Evolutionary conservation across 1,140 invertebrate species (phyloP).

Genomic region (Bombus soroeensis): DNA sequence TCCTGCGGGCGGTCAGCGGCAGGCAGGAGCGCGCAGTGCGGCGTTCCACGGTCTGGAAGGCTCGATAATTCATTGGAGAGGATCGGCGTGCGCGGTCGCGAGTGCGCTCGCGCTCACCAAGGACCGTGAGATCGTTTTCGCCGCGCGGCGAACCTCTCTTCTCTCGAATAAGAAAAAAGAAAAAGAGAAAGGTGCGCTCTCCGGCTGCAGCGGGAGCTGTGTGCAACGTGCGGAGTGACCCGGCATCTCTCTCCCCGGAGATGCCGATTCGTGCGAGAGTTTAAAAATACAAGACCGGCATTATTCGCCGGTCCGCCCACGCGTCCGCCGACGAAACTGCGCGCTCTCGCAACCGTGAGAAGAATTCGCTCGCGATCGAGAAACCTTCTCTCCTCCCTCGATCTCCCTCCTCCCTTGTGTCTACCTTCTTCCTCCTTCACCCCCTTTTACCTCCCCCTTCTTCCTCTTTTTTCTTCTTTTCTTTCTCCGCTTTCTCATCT

Average conservation of each 20-base stretch:
- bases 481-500: neutral
- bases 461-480: neutral
- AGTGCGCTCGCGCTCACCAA: neutral
- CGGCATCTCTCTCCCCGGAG: conserved; percentile 40
- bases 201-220: conserved; percentile 30
- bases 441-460: neutral
- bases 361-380: conserved; percentile 70
- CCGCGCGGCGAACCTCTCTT: conserved; percentile 20
- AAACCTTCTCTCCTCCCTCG: conserved; percentile 34
- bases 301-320: conserved; percentile 74
- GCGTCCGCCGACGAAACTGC: conserved; percentile 61
- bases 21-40: neutral
- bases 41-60: conserved; percentile 52
- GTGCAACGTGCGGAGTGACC: conserved; percentile 57
- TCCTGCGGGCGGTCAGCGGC: conserved; percentile 44
- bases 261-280: conserved; percentile 58
- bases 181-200: conserved; percentile 61
- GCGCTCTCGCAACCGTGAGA: conserved; percentile 72
- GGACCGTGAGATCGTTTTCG: conserved; percentile 70
- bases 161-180: conserved; percentile 56
- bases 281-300: conserved; percentile 72
- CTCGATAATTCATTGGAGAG: conserved; percentile 68
- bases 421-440: neutral
- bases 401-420: neutral
- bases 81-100: conserved; percentile 36